A percentile compares a stretch with the other conserved stretches of the same genome.
These are phyloP conservation scores for Achatina immaculata DNA, from an alignment of 1,140 invertebrate species.

Conservation along the genomic window DNA sequence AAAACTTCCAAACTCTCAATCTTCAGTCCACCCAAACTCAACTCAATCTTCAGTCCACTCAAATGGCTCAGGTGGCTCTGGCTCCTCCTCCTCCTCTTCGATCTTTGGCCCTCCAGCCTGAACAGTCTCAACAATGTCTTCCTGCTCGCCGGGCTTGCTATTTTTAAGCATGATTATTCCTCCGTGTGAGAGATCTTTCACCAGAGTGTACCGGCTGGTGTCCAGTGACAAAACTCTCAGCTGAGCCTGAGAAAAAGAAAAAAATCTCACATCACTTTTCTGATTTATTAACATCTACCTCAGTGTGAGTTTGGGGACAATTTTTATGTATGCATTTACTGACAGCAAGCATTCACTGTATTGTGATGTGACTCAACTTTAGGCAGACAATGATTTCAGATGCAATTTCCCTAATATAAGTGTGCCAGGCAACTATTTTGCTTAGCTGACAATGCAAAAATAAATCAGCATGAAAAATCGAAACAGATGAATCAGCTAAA, in stretches of 20 bases:
- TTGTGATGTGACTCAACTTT: too few relatives aligned
- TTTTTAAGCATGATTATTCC: slow-evolving; percentile 92
- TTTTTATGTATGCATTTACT: too few relatives aligned
- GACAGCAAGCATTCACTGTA: too few relatives aligned
- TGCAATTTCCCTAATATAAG: too few relatives aligned
- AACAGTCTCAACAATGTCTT: slow-evolving; percentile 93
- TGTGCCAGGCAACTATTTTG: too few relatives aligned
- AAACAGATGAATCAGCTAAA: too few relatives aligned
- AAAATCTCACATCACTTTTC: neutral
- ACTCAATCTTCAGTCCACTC: slow-evolving; percentile 84
- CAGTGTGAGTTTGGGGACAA: too few relatives aligned
- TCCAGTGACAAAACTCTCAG: slow-evolving; percentile 39
- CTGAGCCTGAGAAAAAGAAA: slow-evolving; percentile 22
- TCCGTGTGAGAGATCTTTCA: slow-evolving; percentile 78
- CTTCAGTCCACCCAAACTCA: neutral
- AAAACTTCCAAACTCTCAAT: too few relatives aligned
- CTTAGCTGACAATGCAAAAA: too few relatives aligned
- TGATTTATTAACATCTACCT: too few relatives aligned
- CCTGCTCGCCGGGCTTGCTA: slow-evolving; percentile 82
- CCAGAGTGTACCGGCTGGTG: slow-evolving; percentile 31
- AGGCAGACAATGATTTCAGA: too few relatives aligned
- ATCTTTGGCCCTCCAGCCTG: slow-evolving; percentile 90
- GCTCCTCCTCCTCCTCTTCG: slow-evolving; percentile 89
- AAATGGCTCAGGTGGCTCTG: slow-evolving; percentile 96
- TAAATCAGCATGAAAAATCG: too few relatives aligned